These are phyloP conservation scores for Gymnorhina tibicen DNA, from an alignment of 2,113 vertebrate genomes.

Conservation along the genomic window DNA sequence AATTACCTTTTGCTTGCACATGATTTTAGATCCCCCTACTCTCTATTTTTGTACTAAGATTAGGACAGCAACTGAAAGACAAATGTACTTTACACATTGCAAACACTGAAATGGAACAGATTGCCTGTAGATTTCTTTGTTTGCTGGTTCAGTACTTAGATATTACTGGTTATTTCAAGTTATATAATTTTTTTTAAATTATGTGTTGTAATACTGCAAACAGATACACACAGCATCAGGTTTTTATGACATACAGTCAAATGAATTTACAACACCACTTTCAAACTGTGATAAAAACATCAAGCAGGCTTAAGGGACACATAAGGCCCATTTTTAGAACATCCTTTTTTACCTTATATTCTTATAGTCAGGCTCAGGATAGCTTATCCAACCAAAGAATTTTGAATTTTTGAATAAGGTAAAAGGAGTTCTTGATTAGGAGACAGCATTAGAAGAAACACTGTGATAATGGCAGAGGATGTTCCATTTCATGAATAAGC, in stretches of 20 bases:
- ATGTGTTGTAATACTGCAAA: not conserved
- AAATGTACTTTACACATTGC: not conserved
- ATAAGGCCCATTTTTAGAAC: not conserved
- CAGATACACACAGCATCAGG: rapidly evolving
- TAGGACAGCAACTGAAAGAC: not conserved
- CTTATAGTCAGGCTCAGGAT: not conserved
- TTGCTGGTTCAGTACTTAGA: not conserved
- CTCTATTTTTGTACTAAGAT: not conserved
- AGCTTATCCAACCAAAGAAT: not conserved
- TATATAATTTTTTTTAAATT: not conserved
- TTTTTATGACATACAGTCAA: not conserved
- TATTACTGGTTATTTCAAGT: not conserved
- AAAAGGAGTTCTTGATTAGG: not conserved
- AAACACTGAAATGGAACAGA: not conserved
- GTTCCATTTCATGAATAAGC: not conserved
- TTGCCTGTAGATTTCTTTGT: not conserved
- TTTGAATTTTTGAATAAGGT: not conserved
- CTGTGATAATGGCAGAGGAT: rapidly evolving
- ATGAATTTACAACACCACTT: not conserved
- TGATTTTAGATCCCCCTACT: not conserved
- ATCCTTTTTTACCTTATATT: not conserved
- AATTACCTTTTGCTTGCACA: not conserved
- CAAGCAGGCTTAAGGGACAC: not conserved
- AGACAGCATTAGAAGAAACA: not conserved
- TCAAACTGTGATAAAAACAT: not conserved